Conservation (phyloP, 2,888 invertebrate species). For the Lucinisca nassula region DNA sequence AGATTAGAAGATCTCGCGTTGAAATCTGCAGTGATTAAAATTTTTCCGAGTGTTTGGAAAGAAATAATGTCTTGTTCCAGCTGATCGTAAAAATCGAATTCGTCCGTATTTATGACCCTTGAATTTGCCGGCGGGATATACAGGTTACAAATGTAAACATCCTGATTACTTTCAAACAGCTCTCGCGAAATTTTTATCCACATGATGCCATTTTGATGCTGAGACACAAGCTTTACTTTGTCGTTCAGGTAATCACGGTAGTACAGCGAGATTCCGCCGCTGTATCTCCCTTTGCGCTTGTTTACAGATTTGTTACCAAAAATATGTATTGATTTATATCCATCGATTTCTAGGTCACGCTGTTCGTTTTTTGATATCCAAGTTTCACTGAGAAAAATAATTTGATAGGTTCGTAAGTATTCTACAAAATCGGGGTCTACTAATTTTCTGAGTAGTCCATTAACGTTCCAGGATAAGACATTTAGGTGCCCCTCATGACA, state of each 20-base stretch:
- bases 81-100: not conserved
- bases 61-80: not conserved
- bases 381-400: constrained; percentile 25
- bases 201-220: not conserved
- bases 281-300: not conserved
- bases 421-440: not conserved
- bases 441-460: constrained; percentile 6
- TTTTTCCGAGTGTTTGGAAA: not conserved
- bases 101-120: not conserved
- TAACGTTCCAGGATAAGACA: constrained; percentile 5
- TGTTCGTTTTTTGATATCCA: not conserved
- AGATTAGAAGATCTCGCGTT: not conserved
- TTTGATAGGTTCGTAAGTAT: not conserved
- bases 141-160: constrained; percentile 7
- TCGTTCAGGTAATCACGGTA: not conserved
- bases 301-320: constrained; percentile 11
- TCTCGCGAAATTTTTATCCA: constrained; percentile 9
- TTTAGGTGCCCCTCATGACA: constrained; percentile 13
- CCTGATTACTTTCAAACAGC: not conserved
- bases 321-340: constrained; percentile 10
- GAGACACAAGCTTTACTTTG: not conserved
- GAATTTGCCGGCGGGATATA: constrained; percentile 10
- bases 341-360: constrained; percentile 4
- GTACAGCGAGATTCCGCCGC: constrained; percentile 7
- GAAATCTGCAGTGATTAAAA: not conserved